These are phyloP conservation scores for Prionailurus bengalensis DNA, from an alignment of 2,113 vertebrate genomes.

Conservation along the genomic window DNA sequence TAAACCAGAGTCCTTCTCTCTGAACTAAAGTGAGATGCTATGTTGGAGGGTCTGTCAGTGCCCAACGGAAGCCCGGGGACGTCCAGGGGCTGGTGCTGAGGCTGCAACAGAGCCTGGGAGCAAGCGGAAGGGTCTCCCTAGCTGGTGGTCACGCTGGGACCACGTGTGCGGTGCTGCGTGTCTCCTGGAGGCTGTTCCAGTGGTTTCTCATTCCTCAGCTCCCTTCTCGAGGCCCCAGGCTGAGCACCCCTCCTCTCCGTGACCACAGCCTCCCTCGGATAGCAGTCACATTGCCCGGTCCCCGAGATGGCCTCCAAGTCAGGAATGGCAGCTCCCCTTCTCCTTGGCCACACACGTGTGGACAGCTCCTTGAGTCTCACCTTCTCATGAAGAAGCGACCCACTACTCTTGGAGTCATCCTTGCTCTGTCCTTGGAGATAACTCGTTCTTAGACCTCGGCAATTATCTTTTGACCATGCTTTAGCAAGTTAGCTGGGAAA, in stretches of 20 bases:
- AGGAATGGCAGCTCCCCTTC: fast-evolving
- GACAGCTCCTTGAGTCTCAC: not conserved
- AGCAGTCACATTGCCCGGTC: not conserved
- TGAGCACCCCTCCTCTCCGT: not conserved
- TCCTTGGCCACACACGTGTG: not conserved
- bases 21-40: not conserved
- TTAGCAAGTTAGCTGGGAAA: not conserved
- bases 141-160: too few species aligned
- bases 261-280: not conserved
- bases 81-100: not conserved
- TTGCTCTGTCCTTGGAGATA: not conserved
- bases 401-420: not conserved
- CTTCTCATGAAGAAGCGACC: fast-evolving
- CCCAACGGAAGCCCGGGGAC: not conserved
- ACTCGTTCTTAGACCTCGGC: not conserved
- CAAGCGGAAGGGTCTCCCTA: not conserved
- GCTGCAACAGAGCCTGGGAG: not conserved
- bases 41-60: fast-evolving
- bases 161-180: fast-evolving
- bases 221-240: not conserved
- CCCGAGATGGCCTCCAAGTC: not conserved
- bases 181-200: not conserved
- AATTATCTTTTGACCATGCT: not conserved
- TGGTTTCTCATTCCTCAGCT: not conserved
- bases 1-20: not conserved